These are phyloP conservation scores for Patella depressa DNA, from an alignment of 2,888 invertebrate species.

Conservation along the genomic window DNA sequence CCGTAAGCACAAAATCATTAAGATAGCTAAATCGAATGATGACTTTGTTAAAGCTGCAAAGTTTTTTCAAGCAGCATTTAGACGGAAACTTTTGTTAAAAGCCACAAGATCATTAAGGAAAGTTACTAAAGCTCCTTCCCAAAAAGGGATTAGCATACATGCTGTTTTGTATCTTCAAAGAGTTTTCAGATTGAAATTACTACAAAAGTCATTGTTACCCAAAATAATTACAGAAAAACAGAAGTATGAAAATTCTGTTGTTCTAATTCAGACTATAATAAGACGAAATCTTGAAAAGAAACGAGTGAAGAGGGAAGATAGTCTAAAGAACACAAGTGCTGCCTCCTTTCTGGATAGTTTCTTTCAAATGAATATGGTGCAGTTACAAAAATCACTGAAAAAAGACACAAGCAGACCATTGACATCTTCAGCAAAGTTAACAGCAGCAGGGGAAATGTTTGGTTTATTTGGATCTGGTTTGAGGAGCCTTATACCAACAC, in stretches of 20 bases:
- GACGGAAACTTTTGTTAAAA: background rate
- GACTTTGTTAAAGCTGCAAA: background rate
- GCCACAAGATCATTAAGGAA: too few relatives aligned
- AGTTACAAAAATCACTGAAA: background rate
- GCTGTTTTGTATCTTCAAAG: too few relatives aligned
- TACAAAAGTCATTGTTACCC: background rate
- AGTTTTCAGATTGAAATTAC: background rate
- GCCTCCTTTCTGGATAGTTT: background rate
- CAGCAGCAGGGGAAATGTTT: background rate
- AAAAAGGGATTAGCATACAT: too few relatives aligned
- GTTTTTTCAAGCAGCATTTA: background rate
- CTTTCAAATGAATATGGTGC: background rate
- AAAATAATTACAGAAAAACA: background rate
- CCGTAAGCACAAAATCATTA: too few relatives aligned
- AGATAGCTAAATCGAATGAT: background rate
- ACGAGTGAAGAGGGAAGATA: background rate
- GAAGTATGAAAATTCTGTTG: background rate
- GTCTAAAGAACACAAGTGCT: background rate
- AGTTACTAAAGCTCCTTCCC: too few relatives aligned
- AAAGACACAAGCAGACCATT: background rate
- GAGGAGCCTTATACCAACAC: background rate
- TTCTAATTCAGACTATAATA: constrained; percentile 5
- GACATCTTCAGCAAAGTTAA: background rate
- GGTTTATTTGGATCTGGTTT: background rate
- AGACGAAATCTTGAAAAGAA: background rate